Evolutionary conservation across 2,888 invertebrate genomes (phyloP).

Genomic region (Exephanes ischioxanthus): DNA sequence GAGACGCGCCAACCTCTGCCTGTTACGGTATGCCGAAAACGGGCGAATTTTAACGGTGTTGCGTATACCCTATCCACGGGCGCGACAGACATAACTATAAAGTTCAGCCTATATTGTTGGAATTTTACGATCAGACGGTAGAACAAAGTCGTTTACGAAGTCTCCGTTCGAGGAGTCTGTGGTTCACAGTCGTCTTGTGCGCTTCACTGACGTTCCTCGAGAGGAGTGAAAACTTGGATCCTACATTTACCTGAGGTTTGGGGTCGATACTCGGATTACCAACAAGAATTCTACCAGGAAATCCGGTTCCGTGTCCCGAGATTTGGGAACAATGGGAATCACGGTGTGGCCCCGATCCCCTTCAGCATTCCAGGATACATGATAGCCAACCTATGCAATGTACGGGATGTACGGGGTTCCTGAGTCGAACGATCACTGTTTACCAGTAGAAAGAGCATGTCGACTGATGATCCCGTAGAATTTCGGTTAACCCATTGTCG

Average conservation of each 20-base stretch:
- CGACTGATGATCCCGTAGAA: not conserved
- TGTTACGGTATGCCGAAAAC: slow-evolving; percentile 20
- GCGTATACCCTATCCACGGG: slow-evolving; percentile 2
- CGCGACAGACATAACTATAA: slow-evolving; percentile 3
- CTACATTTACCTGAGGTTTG: slow-evolving; percentile 4
- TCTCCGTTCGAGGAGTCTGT: slow-evolving; percentile 9
- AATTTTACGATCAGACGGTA: slow-evolving; percentile 34
- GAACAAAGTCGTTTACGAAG: slow-evolving; percentile 23
- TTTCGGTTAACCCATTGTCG: not conserved
- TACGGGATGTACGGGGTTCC: not conserved
- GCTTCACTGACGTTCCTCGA: slow-evolving; percentile 19
- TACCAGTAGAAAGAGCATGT: not conserved
- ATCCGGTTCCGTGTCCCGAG: slow-evolving; percentile 20
- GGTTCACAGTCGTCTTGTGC: slow-evolving; percentile 5
- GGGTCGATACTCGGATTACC: slow-evolving; percentile 30
- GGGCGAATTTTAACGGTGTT: slow-evolving; percentile 49
- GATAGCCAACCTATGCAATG: not conserved
- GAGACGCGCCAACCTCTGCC: not conserved
- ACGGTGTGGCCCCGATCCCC: slow-evolving; percentile 18
- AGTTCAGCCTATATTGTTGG: slow-evolving; percentile 20
- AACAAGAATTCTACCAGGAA: not conserved
- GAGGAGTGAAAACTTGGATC: slow-evolving; percentile 22
- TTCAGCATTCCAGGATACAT: slow-evolving; percentile 19
- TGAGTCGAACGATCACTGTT: not conserved
- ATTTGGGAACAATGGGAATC: slow-evolving; percentile 38